Evolutionary conservation across 2,113 vertebrate genomes (phyloP).

Genomic region (Eretmochelys imbricata): DNA sequence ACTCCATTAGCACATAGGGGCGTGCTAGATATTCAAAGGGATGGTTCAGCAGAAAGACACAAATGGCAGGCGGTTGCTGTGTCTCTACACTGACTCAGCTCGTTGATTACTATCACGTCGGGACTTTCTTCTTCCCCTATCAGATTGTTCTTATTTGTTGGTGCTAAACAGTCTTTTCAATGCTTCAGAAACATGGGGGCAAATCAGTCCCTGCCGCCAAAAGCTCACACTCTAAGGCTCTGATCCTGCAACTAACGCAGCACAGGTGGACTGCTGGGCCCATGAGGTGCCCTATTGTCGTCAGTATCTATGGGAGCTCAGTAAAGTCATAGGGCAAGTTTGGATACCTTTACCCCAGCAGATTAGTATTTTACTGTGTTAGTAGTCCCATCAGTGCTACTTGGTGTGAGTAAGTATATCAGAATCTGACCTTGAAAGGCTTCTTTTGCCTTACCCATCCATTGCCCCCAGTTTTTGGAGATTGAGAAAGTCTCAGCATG

Average conservation of each 20-base stretch:
- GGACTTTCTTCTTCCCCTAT: not conserved
- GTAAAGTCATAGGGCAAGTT: not conserved
- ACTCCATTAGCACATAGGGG: not conserved
- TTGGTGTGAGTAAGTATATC: not conserved
- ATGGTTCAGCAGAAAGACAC: not conserved
- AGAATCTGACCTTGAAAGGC: not conserved
- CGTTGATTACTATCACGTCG: not conserved
- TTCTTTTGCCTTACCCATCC: not conserved
- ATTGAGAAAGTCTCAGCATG: not conserved
- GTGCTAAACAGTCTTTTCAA: not conserved
- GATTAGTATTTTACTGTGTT: no score
- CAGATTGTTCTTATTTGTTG: not conserved
- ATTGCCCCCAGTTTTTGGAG: not conserved
- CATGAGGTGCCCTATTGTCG: not conserved
- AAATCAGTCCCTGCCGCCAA: not conserved
- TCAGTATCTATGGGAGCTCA: not conserved
- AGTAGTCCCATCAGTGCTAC: not conserved
- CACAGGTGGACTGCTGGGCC: not conserved
- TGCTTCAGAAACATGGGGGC: not conserved
- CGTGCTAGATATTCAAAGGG: not conserved
- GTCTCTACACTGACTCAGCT: not conserved
- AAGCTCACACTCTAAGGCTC: not conserved
- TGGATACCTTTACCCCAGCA: no score
- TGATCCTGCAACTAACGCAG: not conserved
- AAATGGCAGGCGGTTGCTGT: not conserved